These are phyloP conservation scores for Leistus spinibarbis DNA, from an alignment of 2,888 invertebrate genomes.

Conservation along the genomic window DNA sequence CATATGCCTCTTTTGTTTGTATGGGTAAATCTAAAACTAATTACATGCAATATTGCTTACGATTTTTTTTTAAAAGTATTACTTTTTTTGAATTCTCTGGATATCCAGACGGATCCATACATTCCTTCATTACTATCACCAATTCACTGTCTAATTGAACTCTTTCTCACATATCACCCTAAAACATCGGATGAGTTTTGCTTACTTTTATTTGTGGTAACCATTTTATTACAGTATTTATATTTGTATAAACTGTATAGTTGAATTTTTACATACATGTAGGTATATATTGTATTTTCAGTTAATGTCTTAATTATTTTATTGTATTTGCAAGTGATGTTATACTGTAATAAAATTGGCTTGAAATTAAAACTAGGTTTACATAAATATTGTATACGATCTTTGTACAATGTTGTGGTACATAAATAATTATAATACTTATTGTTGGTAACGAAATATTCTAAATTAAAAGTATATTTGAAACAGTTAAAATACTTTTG, in stretches of 20 bases:
- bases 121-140: conserved; percentile 19
- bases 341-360: conserved; percentile 31
- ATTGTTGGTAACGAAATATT: not conserved
- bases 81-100: conserved; percentile 19
- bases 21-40: conserved; percentile 40
- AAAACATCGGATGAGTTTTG: conserved; percentile 25
- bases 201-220: not conserved
- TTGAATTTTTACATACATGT: no score
- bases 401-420: not conserved
- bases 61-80: conserved; percentile 33
- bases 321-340: not conserved
- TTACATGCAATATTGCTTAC: conserved; percentile 49
- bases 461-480: not conserved
- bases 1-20: conserved; percentile 45
- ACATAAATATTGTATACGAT: conserved; percentile 14
- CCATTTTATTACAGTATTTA: not conserved
- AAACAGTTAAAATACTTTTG: not conserved
- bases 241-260: no score
- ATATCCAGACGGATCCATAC: not conserved
- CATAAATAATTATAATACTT: no score
- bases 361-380: conserved; percentile 20
- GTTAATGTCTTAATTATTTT: no score
- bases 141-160: conserved; percentile 34
- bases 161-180: conserved; percentile 29
- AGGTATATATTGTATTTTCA: no score